Evolutionary conservation across 2,888 invertebrate species (phyloP), one percentile per base, ranked within the genome.

Genomic region (Sarcophaga subvicina): DNA sequence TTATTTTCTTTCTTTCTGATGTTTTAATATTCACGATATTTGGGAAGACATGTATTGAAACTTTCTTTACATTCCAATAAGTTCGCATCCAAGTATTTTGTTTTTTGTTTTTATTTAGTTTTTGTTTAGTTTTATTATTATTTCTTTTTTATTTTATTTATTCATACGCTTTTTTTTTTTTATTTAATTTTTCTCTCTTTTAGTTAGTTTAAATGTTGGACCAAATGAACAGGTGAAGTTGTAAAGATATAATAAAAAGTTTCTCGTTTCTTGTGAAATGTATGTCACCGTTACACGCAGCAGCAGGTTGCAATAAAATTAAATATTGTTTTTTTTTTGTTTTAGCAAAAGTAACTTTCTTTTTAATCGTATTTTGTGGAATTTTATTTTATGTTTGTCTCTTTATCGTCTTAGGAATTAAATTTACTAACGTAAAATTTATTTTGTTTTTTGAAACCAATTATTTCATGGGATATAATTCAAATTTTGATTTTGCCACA

Each of bases 201-300:
- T 59, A 45, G 8, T 45, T 49, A 22, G 59, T 25, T 75, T 25
- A 54, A 59, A 62, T 27, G 73, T 77, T 83, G 17, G 62, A 80
- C 17, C 63, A 59, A 54, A 78, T 49, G 66, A 85, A 87, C 89
- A 88, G 88, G 88, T 87, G 87, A 85, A 86, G 87, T 87, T 85
- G 37, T 77, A 63, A 80, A 66, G 69, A 76, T 79, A 76, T 75
- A 45, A 54, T 72, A 80, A 83, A 80, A 83, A 79, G 81, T 87
- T 83, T 84, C 80, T 80, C 83, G 78, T 75, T 80, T 78, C 76
- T 81, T 85, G 78, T 83, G 80, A 86, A 89, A 90, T 89, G 90
- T 90, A 88, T 90, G 90, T 90, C 90, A 90, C 89, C 90, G 89
- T 89, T 89, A 89, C 89, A 84, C 78, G 80, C 88, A 88, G 82